Percentiles rank a stretch among this genome's conserved stretches.
phyloP scores from a whole-genome alignment of 2,888 invertebrate species.

The Bembecia ichneumoniformis region DNA sequence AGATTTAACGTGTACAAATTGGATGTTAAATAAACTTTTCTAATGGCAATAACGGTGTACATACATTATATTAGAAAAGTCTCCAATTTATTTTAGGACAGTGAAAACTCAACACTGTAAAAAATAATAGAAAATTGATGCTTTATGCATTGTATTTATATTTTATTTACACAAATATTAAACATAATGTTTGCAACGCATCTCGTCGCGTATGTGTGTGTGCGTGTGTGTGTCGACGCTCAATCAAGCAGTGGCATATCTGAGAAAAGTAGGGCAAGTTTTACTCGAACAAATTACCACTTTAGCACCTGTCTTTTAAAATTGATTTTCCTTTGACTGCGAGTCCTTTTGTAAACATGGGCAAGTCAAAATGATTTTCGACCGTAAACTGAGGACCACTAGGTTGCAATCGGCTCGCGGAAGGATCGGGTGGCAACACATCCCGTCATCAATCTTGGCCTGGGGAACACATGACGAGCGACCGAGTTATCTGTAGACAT shows the following conservation, averaged over 20 bases:
- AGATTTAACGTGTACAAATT: too few relatives aligned
- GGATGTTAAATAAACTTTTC: too few relatives aligned
- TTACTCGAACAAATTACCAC: constrained; percentile 12
- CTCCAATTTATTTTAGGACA: too few relatives aligned
- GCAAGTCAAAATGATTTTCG: constrained; percentile 11
- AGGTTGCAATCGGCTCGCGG: constrained; percentile 19
- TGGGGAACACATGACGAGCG: constrained; percentile 22
- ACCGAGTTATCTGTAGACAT: constrained; percentile 26
- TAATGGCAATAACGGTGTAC: too few relatives aligned
- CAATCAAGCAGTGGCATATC: constrained; percentile 19
- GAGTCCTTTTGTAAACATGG: constrained; percentile 2
- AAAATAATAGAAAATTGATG: neutral
- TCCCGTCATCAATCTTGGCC: constrained; percentile 24
- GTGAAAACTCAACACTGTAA: neutral
- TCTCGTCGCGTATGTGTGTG: constrained; percentile 11
- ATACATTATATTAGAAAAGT: too few relatives aligned
- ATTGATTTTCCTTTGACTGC: constrained; percentile 18
- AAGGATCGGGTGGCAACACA: constrained; percentile 30
- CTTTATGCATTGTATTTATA: constrained; percentile 1
- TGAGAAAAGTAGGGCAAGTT: constrained; percentile 21
- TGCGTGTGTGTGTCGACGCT: constrained; percentile 15
- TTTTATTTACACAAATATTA: constrained; percentile 29
- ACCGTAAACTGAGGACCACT: constrained; percentile 11
- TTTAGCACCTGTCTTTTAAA: constrained; percentile 13
- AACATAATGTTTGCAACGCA: constrained; percentile 21